These are phyloP conservation scores for Nephrotoma guestfalica DNA, from an alignment of 2,888 invertebrate genomes.

Conservation along the genomic window DNA sequence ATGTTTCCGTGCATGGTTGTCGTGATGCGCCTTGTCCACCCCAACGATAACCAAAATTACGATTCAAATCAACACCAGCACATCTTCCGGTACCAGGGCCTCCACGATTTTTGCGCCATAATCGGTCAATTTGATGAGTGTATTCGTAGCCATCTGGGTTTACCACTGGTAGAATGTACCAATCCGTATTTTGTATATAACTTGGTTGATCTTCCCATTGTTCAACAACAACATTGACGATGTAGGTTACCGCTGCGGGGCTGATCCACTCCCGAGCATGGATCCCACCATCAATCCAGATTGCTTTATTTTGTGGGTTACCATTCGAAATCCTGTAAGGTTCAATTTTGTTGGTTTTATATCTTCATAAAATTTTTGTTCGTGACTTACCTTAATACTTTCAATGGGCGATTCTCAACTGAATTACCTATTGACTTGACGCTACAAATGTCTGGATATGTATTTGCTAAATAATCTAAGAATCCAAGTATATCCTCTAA, in stretches of 20 bases:
- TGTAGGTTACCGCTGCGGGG: slow-evolving; percentile 60
- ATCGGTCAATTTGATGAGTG: slow-evolving; percentile 60
- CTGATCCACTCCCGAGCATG: slow-evolving; percentile 87
- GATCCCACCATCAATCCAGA: slow-evolving; percentile 67
- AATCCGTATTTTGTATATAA: slow-evolving; percentile 64
- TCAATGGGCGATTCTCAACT: slow-evolving; percentile 56
- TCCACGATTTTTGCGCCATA: slow-evolving; percentile 70
- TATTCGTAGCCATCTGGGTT: slow-evolving; percentile 85
- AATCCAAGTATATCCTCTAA: slow-evolving; percentile 53
- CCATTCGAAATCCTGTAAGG: slow-evolving; percentile 51
- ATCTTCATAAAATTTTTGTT: background rate
- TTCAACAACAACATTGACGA: slow-evolving; percentile 54
- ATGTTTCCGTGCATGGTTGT: slow-evolving; percentile 70
- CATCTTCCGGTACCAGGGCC: slow-evolving; percentile 43
- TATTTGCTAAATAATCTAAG: slow-evolving; percentile 52
- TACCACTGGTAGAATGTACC: slow-evolving; percentile 59
- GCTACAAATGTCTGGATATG: slow-evolving; percentile 57
- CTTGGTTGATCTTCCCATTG: slow-evolving; percentile 48
- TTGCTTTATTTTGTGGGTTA: slow-evolving; percentile 39
- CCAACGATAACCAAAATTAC: slow-evolving; percentile 83
- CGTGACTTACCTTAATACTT: slow-evolving; percentile 36
- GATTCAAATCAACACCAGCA: slow-evolving; percentile 65
- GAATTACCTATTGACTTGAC: slow-evolving; percentile 60
- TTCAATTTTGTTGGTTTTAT: background rate
- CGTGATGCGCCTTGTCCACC: slow-evolving; percentile 71